A percentile compares a stretch with the other conserved stretches of the same genome.
These are phyloP conservation scores for Mus spicilegus DNA, from an alignment of 2,113 vertebrate genomes.

Conservation along the genomic window DNA sequence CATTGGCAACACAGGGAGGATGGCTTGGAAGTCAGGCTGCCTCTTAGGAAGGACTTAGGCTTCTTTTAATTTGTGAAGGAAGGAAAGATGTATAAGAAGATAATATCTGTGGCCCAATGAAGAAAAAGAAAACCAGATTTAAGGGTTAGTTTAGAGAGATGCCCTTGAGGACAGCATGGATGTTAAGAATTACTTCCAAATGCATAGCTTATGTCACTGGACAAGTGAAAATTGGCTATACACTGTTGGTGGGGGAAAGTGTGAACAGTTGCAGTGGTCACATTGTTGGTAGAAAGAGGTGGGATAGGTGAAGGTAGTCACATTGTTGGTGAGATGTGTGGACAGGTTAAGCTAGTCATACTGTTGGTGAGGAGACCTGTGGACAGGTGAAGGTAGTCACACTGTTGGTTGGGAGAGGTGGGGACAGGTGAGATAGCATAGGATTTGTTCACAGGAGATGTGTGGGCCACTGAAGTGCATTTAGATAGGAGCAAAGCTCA, in stretches of 20 bases:
- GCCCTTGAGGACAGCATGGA: background rate
- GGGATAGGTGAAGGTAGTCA: background rate
- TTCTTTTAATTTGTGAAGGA: background rate
- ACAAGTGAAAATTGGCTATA: background rate
- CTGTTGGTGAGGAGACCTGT: rapidly evolving
- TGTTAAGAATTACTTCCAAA: background rate
- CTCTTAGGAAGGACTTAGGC: background rate
- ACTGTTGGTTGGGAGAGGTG: background rate
- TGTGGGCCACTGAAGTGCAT: background rate
- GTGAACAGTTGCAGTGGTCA: background rate
- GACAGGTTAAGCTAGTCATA: background rate
- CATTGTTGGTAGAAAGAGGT: background rate
- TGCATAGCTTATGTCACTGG: background rate
- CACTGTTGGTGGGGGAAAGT: background rate
- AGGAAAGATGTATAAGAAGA: background rate
- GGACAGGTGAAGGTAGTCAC: background rate
- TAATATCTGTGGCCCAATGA: background rate
- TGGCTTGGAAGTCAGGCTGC: background rate
- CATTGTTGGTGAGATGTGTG: background rate
- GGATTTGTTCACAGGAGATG: background rate
- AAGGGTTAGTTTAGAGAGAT: background rate
- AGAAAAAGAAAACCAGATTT: background rate
- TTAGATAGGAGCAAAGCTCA: background rate
- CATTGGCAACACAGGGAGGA: background rate
- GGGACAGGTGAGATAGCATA: background rate